Percentiles rank a stretch among this genome's conserved stretches.
Conservation (phyloP, 1,140 invertebrate genomes). For the Stegodyphus mimosarum region DNA sequence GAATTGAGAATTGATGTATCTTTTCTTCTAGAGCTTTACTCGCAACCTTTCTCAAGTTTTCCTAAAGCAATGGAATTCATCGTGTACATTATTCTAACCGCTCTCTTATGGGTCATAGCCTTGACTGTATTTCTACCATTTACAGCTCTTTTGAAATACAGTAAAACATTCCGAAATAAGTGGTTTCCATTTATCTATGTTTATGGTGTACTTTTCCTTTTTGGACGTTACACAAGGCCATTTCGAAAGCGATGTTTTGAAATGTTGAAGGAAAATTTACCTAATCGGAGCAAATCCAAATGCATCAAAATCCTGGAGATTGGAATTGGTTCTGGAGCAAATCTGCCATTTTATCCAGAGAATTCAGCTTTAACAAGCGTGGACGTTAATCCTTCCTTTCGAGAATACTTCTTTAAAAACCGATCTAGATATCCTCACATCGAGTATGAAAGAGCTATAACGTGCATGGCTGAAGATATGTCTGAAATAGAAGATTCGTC, state of each 20-base stretch:
- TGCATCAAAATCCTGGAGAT: slow-evolving; percentile 37
- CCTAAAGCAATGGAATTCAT: too few relatives aligned
- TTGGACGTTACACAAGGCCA: too few relatives aligned
- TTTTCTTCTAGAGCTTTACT: too few relatives aligned
- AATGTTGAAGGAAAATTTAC: slow-evolving; percentile 1
- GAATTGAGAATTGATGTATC: too few relatives aligned
- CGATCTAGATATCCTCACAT: slow-evolving; percentile 4
- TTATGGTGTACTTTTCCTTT: too few relatives aligned
- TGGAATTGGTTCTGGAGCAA: slow-evolving; percentile 51
- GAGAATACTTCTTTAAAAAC: slow-evolving; percentile 32
- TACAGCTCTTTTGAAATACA: too few relatives aligned
- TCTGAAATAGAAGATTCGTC: slow-evolving; percentile 63
- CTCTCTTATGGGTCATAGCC: too few relatives aligned
- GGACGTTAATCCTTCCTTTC: slow-evolving; percentile 23
- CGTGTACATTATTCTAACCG: too few relatives aligned
- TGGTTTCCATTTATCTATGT: too few relatives aligned
- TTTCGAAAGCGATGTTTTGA: neutral
- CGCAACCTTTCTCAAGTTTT: too few relatives aligned
- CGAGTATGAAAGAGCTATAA: neutral
- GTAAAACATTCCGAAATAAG: too few relatives aligned
- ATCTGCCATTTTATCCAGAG: slow-evolving; percentile 42
- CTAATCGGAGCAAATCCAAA: neutral
- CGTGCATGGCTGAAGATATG: slow-evolving; percentile 66
- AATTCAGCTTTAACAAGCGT: slow-evolving; percentile 21
- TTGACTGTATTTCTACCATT: too few relatives aligned